Conservation (phyloP, 1,140 invertebrate genomes). For the Eriosoma lanigerum region DNA sequence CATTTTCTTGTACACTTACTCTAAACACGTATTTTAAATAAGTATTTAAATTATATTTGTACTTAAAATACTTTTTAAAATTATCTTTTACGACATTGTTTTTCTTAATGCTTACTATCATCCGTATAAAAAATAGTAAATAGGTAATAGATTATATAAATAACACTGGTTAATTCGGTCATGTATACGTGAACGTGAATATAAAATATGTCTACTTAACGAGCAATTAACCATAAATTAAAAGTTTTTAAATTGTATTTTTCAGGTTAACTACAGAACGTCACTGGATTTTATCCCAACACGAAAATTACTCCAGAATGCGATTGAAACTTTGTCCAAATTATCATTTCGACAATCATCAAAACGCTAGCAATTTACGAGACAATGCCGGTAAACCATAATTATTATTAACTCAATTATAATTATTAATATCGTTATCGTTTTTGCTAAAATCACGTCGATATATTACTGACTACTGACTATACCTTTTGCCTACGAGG, state of each 20-base stretch:
- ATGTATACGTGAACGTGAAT: background rate
- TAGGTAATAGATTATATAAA: background rate
- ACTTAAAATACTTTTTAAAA: too few species aligned
- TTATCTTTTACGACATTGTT: too few species aligned
- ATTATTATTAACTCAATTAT: too few species aligned
- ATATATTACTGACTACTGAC: too few species aligned
- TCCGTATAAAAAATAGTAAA: too few species aligned
- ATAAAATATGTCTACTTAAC: background rate
- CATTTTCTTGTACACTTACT: too few species aligned
- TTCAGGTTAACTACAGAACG: conserved; percentile 57
- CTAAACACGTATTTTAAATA: too few species aligned
- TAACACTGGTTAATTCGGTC: background rate
- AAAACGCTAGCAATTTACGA: conserved; percentile 66
- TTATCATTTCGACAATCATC: conserved; percentile 64
- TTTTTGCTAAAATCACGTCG: too few species aligned
- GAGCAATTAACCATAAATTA: background rate
- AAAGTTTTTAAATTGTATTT: conserved; percentile 31
- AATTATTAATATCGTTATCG: too few species aligned
- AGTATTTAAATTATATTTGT: too few species aligned
- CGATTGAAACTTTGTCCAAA: conserved; percentile 65
- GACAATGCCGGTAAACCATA: conserved; percentile 63
- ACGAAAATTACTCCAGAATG: conserved; percentile 69
- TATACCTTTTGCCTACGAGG: too few species aligned
- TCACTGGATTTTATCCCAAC: conserved; percentile 66
- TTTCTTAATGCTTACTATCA: too few species aligned